phyloP scores from a whole-genome alignment of 37 sponge, comb jelly and placozoan genomes.

The Ephydatia muelleri region DNA sequence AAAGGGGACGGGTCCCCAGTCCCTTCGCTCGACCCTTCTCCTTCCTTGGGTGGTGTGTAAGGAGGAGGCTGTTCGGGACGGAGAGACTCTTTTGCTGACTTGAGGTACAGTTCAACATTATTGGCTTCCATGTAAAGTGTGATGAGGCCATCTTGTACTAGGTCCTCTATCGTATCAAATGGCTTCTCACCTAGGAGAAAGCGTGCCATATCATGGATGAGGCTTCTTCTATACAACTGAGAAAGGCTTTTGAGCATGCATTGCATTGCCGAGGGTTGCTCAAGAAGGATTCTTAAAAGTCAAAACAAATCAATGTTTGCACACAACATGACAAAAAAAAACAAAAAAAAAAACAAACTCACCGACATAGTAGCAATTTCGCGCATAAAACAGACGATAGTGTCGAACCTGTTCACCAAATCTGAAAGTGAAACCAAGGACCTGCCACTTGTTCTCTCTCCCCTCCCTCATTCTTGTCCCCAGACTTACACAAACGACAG shows the following conservation, averaged over 20 bases:
- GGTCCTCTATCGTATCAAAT: slow-evolving; percentile 85
- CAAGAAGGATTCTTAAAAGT: not conserved
- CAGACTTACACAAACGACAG: slow-evolving; percentile 82
- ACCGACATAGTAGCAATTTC: slow-evolving; percentile 67
- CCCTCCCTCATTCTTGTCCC: not conserved
- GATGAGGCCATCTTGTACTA: slow-evolving; percentile 89
- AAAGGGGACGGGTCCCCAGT: not conserved
- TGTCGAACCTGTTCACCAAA: slow-evolving; percentile 68
- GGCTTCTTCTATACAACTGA: not conserved
- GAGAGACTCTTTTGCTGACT: slow-evolving; percentile 42
- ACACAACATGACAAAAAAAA: too few species aligned
- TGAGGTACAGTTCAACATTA: slow-evolving; percentile 67
- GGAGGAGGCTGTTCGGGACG: not conserved
- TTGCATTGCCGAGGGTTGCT: not conserved
- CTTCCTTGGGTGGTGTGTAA: not conserved
- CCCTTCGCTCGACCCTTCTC: not conserved
- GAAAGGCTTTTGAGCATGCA: not conserved
- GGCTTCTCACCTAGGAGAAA: slow-evolving; percentile 68
- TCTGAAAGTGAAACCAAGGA: slow-evolving; percentile 16
- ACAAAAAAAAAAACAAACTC: slow-evolving; percentile 42
- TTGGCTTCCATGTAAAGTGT: slow-evolving; percentile 80
- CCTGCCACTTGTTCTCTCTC: not conserved
- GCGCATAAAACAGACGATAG: slow-evolving; percentile 64
- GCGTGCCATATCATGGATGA: not conserved
- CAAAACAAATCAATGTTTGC: not conserved